Evolutionary conservation across 2,888 invertebrate species (phyloP).

Genomic region (Zootermopsis nevadensis): DNA sequence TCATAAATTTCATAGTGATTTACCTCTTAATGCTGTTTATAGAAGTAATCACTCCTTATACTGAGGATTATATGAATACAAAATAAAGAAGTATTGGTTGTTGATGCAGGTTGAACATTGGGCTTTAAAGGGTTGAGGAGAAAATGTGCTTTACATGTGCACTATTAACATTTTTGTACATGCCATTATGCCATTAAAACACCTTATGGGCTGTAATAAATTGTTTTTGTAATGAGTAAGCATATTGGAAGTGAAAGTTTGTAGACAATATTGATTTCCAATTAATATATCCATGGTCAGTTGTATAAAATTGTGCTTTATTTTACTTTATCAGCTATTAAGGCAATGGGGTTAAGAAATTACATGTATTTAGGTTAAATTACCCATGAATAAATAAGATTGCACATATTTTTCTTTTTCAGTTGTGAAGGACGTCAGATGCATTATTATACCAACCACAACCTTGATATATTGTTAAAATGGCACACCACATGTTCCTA

Average conservation of each 20-base stretch:
- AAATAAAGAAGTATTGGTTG: too few species aligned
- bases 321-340: not conserved
- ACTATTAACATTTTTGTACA: too few species aligned
- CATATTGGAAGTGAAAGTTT: not conserved
- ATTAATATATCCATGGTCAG: not conserved
- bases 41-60: too few species aligned
- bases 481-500: not conserved
- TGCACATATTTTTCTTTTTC: not conserved
- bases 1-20: too few species aligned
- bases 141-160: too few species aligned
- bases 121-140: too few species aligned
- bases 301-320: not conserved
- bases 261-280: not conserved
- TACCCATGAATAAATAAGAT: not conserved
- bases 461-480: slow-evolving; percentile 19
- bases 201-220: too few species aligned
- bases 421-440: not conserved
- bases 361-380: slow-evolving; percentile 12
- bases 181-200: too few species aligned
- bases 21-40: too few species aligned
- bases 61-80: too few species aligned
- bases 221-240: too few species aligned
- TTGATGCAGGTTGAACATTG: too few species aligned
- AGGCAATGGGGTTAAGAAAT: not conserved
- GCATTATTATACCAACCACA: not conserved